Conservation (phyloP, 2,113 vertebrate species). For the Cygnus atratus region DNA sequence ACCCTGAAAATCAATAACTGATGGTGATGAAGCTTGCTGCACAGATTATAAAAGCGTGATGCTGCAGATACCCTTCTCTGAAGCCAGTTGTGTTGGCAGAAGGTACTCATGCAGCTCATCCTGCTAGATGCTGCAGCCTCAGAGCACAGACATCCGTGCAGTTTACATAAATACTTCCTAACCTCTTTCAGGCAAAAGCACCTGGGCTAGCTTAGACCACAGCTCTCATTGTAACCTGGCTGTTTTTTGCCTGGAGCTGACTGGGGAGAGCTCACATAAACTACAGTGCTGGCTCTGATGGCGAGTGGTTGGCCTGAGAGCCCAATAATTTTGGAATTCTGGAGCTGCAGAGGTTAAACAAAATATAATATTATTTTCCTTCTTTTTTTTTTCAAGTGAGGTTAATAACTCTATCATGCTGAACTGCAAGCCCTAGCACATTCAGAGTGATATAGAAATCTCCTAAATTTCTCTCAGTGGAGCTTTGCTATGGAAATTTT, state of each 20-base stretch:
- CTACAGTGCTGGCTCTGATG: neutral
- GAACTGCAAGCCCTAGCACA: slow-evolving; percentile 1
- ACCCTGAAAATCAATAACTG: neutral
- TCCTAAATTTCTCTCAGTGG: slow-evolving; percentile 1
- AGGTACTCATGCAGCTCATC: neutral
- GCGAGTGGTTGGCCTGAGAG: neutral
- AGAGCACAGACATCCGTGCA: neutral
- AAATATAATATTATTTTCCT: neutral
- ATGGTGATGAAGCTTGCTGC: neutral
- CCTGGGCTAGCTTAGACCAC: neutral
- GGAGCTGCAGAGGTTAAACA: neutral
- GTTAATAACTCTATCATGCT: neutral
- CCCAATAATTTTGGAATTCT: neutral
- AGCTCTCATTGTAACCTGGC: neutral
- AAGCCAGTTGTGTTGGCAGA: neutral
- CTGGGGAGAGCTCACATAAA: neutral
- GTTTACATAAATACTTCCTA: neutral
- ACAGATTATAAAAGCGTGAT: neutral
- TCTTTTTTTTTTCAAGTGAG: neutral
- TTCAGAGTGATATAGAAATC: neutral
- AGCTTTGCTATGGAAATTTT: neutral
- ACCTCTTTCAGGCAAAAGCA: neutral
- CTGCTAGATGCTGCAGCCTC: neutral
- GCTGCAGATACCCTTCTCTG: neutral
- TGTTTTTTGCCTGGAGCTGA: neutral